These are phyloP conservation scores for Cryptosula pallasiana DNA, from an alignment of 2,888 invertebrate genomes.

Conservation along the genomic window DNA sequence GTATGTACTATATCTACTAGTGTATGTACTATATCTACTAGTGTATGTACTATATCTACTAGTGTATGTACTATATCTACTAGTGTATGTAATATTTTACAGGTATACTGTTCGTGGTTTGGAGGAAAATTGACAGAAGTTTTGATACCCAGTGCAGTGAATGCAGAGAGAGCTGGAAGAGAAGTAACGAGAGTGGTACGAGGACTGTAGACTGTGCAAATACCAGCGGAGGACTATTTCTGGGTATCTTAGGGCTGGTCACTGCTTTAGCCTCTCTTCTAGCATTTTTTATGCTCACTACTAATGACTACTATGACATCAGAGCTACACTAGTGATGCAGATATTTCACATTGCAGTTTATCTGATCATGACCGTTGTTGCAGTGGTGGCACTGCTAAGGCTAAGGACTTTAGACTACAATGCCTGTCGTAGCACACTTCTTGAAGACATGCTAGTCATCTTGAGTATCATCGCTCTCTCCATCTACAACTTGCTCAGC, in stretches of 20 bases:
- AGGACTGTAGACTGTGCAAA: constrained; percentile 73
- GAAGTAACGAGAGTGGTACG: neutral
- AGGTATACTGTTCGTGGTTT: constrained; percentile 89
- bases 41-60: neutral
- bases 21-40: neutral
- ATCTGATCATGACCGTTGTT: constrained; percentile 77
- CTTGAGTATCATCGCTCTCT: constrained; percentile 85
- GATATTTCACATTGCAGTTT: constrained; percentile 78
- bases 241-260: constrained; percentile 63
- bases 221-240: constrained; percentile 78
- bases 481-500: constrained; percentile 85
- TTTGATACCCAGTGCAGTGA: constrained; percentile 3
- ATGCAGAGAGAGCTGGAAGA: neutral
- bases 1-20: neutral
- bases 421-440: constrained; percentile 30
- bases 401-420: constrained; percentile 60
- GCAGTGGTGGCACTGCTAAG: constrained; percentile 78
- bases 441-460: constrained; percentile 63
- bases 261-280: constrained; percentile 65
- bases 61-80: neutral
- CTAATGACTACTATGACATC: constrained; percentile 62
- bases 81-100: constrained; percentile 25
- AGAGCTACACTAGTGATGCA: constrained; percentile 85
- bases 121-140: constrained; percentile 67
- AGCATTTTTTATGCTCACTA: constrained; percentile 86